Conservation (phyloP, 1,140 invertebrate genomes). For the Rhynchophorus ferrugineus region DNA sequence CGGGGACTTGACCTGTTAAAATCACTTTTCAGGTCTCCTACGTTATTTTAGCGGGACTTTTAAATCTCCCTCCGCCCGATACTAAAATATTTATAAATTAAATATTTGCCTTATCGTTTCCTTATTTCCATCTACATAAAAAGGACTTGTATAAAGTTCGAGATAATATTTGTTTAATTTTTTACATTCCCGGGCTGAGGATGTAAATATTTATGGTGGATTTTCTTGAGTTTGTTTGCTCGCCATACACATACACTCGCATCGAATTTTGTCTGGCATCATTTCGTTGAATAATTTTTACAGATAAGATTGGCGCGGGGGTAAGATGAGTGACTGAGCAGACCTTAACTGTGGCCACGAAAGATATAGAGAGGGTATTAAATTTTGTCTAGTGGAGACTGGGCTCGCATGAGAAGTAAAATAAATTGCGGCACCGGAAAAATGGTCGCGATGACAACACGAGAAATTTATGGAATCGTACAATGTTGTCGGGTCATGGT, state of each 20-base stretch:
- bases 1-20: too few species aligned
- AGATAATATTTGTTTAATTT: slow-evolving; percentile 17
- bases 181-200: not conserved
- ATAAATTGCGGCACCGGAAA: not conserved
- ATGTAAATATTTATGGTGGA: slow-evolving; percentile 17
- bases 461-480: not conserved
- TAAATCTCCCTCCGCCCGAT: too few species aligned
- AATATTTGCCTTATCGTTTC: not conserved
- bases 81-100: too few species aligned
- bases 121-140: not conserved
- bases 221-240: slow-evolving; percentile 1
- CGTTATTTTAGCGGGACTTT: too few species aligned
- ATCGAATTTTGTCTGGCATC: too few species aligned
- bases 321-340: not conserved
- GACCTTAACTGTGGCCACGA: not conserved
- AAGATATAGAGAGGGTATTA: not conserved
- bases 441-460: not conserved
- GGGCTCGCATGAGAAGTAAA: not conserved
- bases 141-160: slow-evolving; percentile 1
- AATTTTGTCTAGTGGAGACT: not conserved
- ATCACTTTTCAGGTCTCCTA: too few species aligned
- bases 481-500: too few species aligned
- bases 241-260: not conserved
- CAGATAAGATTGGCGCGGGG: not conserved
- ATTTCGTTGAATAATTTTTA: not conserved